Evolutionary conservation across 1,140 invertebrate genomes (phyloP), one percentile per base, ranked within the genome.

Genomic region (Drosophila micromelanica): DNA sequence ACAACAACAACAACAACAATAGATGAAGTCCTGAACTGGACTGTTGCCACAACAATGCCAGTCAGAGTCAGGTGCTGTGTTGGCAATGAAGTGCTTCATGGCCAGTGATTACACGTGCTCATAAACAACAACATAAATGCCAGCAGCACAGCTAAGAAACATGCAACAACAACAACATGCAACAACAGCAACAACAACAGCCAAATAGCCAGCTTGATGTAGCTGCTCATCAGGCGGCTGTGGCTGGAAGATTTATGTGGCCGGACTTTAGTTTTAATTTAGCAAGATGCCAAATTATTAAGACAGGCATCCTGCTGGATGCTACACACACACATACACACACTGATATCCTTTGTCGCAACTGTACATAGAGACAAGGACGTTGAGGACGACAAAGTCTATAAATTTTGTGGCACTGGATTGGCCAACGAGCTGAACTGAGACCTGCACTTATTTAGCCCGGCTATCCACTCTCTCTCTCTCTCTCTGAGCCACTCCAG

Each of bases 241-340:
- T 15, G 17, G 23, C 23, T 35, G n/a, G n/a, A 46, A 51, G 65
- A 85, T 85, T 75, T 86, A 85, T 85, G 74, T 72, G 61, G 52
- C 81, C 42, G 81, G 69, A 81, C 70, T 86, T 85, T 46, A 65
- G 82, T 87, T 86, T 86, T 81, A 81, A 86, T 86, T 86, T 85
- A 77, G 69, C 61, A 72, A 77, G 73, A 71, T 64, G 76, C 69
- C 80, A 85, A 74, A 80, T 80, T 85, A 85, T 85, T 80, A 71
- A 77, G 76, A 85, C 40, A 42, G 46, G 20, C 15, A 4, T 46
- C 15, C 51, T 52, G 30, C 12, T 35, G n/a, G 23, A 64, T 15
- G 11, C n/a, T 38, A 27, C 35, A 8, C 59, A 38, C 12, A 13
- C 42, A 52, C 37, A 57, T 37, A 42, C 35, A 60, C 35, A 17